Evolutionary conservation across 2,113 vertebrate species (phyloP).

Genomic region (Notothenia coriiceps): DNA sequence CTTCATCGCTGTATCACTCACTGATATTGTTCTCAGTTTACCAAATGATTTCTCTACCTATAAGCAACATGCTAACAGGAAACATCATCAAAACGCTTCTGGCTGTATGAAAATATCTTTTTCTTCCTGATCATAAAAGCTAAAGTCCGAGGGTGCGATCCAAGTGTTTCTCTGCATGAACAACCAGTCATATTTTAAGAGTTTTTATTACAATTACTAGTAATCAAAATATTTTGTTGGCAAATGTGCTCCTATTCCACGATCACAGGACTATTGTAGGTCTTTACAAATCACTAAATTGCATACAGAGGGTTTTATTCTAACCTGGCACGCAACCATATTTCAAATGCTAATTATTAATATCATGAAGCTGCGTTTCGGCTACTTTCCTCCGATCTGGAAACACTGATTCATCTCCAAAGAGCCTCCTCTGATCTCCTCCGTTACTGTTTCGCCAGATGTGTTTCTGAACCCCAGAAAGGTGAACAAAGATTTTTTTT

Average conservation of each 20-base stretch:
- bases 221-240: conserved; percentile 16
- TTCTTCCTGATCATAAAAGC: conserved; percentile 11
- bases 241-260: conserved; percentile 11
- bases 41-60: neutral
- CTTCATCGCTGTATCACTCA: neutral
- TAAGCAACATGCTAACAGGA: neutral
- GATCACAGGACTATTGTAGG: conserved; percentile 19
- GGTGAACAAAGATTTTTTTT: no score
- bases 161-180: conserved; percentile 7
- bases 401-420: conserved; percentile 25
- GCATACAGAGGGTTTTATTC: conserved; percentile 53
- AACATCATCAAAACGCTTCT: conserved; percentile 15
- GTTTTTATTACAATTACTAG: neutral
- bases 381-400: neutral
- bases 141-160: conserved; percentile 37
- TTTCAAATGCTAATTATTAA: conserved; percentile 7
- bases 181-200: conserved; percentile 23
- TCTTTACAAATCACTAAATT: conserved; percentile 34
- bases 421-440: conserved; percentile 9
- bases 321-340: neutral
- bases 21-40: conserved; percentile 2
- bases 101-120: neutral
- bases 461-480: no score
- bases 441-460: neutral
- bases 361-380: neutral